phyloP scores from a whole-genome alignment of 2,113 vertebrate species.

The Gila orcuttii region DNA sequence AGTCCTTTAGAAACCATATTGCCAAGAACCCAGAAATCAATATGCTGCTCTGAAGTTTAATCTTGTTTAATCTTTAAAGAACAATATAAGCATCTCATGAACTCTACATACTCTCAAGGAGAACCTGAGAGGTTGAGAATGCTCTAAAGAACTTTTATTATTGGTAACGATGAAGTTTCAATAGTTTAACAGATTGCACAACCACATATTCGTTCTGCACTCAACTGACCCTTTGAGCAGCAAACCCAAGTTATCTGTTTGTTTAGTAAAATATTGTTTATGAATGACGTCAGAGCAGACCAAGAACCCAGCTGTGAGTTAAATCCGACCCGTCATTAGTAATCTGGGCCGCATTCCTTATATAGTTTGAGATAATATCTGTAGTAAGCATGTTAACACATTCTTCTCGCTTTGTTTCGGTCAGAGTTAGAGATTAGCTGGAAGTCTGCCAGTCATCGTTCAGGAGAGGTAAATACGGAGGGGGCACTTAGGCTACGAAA shows the following conservation, averaged over 20 bases:
- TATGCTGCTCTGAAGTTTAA: not conserved
- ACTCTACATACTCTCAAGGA: not conserved
- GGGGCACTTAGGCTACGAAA: not conserved
- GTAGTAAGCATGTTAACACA: not conserved
- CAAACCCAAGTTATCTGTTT: conserved; percentile 20
- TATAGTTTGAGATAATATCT: conserved; percentile 11
- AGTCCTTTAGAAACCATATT: not conserved
- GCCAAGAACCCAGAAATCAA: not conserved
- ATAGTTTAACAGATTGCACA: not conserved
- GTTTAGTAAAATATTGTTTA: conserved; percentile 26
- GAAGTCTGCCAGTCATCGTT: conserved; percentile 13
- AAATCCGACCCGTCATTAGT: not conserved
- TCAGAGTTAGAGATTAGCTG: conserved; percentile 27
- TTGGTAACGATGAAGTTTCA: not conserved
- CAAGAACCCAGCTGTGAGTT: not conserved
- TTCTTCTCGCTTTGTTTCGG: not conserved
- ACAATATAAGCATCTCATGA: not conserved
- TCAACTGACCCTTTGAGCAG: not conserved
- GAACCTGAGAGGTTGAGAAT: not conserved
- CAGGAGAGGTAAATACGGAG: conserved; percentile 1
- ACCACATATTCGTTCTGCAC: not conserved
- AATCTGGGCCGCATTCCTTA: not conserved
- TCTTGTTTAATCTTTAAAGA: not conserved
- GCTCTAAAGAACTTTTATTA: not conserved
- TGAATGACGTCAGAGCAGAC: conserved; percentile 15